Conservation (phyloP, 2,113 vertebrate species). For the Megaptera novaeangliae region DNA sequence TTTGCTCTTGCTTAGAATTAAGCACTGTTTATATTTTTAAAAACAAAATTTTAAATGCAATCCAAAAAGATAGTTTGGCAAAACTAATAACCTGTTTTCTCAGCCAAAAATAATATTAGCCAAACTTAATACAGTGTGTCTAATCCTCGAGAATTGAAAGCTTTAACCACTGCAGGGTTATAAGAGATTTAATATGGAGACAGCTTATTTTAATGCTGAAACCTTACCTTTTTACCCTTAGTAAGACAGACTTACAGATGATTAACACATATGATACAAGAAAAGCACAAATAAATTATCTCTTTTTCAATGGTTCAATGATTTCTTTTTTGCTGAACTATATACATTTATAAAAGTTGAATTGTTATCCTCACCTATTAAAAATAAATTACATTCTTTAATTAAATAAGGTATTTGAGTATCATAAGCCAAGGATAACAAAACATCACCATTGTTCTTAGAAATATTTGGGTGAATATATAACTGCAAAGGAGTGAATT, state of each 20-base stretch:
- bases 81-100: constrained; percentile 2
- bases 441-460: background rate
- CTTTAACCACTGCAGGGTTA: background rate
- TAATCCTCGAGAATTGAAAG: background rate
- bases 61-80: background rate
- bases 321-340: background rate
- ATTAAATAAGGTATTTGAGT: constrained; percentile 24
- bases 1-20: background rate
- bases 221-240: background rate
- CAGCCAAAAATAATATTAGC: background rate
- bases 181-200: background rate
- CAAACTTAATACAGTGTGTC: background rate
- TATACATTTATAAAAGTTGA: background rate
- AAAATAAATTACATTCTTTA: background rate
- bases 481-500: background rate
- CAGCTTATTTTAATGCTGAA: background rate
- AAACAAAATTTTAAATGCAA: background rate
- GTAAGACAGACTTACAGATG: background rate
- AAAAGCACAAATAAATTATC: background rate
- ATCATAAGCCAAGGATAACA: background rate
- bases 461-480: background rate
- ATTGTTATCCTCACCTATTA: background rate
- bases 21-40: background rate
- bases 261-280: background rate
- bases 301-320: background rate